A percentile compares a stretch with the other conserved stretches of the same genome.
phyloP scores from a whole-genome alignment of 2,888 invertebrate species.

The Glaucopsyche alexis region DNA sequence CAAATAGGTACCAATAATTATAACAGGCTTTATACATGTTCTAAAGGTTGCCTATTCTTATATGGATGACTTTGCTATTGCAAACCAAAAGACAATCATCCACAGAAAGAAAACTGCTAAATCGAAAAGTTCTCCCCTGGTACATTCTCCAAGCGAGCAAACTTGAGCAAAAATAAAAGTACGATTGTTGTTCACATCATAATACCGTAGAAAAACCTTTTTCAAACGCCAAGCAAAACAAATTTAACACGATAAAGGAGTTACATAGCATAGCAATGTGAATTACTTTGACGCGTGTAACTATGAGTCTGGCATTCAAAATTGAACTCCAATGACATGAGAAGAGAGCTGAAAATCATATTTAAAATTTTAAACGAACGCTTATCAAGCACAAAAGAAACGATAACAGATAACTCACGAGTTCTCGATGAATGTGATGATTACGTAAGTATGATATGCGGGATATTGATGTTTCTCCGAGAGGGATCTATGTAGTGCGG shows the following conservation, averaged over 20 bases:
- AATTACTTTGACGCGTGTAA: background rate
- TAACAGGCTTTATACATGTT: too few relatives aligned
- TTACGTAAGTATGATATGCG: background rate
- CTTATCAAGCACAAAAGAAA: slow-evolving; percentile 28
- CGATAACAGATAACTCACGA: slow-evolving; percentile 1
- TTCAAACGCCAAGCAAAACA: background rate
- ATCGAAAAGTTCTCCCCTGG: too few relatives aligned
- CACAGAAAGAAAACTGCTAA: too few relatives aligned
- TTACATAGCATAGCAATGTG: slow-evolving; percentile 10
- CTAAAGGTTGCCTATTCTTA: too few relatives aligned
- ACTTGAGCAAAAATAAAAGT: too few relatives aligned
- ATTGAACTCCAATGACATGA: slow-evolving; percentile 17
- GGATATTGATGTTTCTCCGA: background rate
- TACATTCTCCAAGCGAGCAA: too few relatives aligned
- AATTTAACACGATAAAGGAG: background rate
- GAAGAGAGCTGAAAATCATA: slow-evolving; percentile 13
- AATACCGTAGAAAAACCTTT: background rate
- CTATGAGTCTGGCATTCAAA: background rate
- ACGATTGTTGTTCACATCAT: background rate
- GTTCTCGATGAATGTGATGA: background rate
- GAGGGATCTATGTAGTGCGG: background rate
- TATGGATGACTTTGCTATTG: too few relatives aligned
- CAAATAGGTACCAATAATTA: background rate
- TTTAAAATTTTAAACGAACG: background rate
- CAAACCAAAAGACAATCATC: too few relatives aligned